Evolutionary conservation across 2,888 invertebrate genomes (phyloP).

Genomic region (Meghimatium bilineatum): DNA sequence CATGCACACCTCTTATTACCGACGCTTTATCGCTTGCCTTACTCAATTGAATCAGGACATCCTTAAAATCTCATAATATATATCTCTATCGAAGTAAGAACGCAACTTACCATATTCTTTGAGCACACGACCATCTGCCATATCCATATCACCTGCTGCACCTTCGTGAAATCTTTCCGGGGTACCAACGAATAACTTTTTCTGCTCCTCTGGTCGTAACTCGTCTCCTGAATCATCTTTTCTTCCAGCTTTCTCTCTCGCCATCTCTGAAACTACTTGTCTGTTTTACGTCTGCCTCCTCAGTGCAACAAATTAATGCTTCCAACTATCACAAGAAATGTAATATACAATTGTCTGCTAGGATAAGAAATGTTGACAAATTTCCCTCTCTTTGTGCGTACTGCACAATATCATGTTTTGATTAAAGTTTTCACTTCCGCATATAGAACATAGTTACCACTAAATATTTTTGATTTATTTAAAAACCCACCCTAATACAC

Average conservation of each 20-base stretch:
- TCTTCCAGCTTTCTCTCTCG: neutral
- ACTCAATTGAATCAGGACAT: too few species aligned
- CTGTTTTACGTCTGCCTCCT: too few species aligned
- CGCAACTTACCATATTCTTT: conserved; percentile 39
- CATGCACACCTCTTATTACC: too few species aligned
- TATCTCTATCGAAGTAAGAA: neutral
- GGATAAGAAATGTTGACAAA: neutral
- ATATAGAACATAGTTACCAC: too few species aligned
- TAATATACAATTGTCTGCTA: neutral
- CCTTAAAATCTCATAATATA: too few species aligned
- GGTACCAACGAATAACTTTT: conserved; percentile 2
- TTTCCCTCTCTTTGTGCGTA: neutral
- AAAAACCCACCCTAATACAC: too few species aligned
- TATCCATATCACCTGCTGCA: conserved; percentile 20
- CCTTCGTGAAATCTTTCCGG: conserved; percentile 28
- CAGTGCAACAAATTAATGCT: neutral
- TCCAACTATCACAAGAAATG: neutral
- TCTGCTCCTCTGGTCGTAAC: conserved; percentile 1
- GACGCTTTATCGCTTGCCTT: too few species aligned
- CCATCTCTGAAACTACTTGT: conserved; percentile 2
- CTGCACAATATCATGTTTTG: neutral
- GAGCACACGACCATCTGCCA: conserved; percentile 41
- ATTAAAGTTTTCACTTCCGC: neutral
- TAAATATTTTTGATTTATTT: too few species aligned
- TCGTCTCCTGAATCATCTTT: neutral